Percentiles rank a stretch among this genome's conserved stretches.
Evolutionary conservation across 2,113 vertebrate species (phyloP).

Genomic region (Amia ocellicauda): DNA sequence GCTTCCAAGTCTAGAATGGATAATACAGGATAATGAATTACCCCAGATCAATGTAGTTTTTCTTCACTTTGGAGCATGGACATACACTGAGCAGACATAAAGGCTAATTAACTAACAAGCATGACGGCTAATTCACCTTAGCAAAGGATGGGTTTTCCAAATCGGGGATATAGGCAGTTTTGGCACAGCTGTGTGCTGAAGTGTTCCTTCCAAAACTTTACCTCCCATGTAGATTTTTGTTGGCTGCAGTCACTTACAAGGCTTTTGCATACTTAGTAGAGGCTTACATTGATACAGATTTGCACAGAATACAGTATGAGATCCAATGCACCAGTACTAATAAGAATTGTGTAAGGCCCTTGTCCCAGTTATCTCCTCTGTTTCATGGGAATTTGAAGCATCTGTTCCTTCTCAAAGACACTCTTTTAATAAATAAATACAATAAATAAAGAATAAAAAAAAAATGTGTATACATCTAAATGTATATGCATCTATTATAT

Average conservation of each 20-base stretch:
- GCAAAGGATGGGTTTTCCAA: constrained; percentile 59
- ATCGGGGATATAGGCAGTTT: not conserved
- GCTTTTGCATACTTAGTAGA: not conserved
- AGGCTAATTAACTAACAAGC: constrained; percentile 75
- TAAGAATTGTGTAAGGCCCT: not conserved
- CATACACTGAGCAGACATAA: constrained; percentile 59
- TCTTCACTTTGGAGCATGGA: constrained; percentile 68
- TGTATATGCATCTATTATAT: no score
- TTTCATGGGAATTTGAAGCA: no score
- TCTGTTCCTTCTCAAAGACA: no score
- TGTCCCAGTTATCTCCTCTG: no score
- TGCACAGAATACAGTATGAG: not conserved
- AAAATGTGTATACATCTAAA: no score
- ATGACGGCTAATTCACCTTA: constrained; percentile 72
- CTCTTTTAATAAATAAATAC: no score
- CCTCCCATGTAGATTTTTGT: not conserved
- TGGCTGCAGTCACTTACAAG: not conserved
- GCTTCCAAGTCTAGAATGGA: constrained; percentile 43
- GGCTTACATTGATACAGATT: not conserved
- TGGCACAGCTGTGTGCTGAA: not conserved
- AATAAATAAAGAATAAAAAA: no score
- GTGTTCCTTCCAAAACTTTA: constrained; percentile 6
- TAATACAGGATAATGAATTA: constrained; percentile 70
- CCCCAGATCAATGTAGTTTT: constrained; percentile 5
- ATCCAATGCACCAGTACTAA: not conserved